These are phyloP conservation scores for Myotis planiceps DNA, from an alignment of 2,797 vertebrate species.

Conservation along the genomic window DNA sequence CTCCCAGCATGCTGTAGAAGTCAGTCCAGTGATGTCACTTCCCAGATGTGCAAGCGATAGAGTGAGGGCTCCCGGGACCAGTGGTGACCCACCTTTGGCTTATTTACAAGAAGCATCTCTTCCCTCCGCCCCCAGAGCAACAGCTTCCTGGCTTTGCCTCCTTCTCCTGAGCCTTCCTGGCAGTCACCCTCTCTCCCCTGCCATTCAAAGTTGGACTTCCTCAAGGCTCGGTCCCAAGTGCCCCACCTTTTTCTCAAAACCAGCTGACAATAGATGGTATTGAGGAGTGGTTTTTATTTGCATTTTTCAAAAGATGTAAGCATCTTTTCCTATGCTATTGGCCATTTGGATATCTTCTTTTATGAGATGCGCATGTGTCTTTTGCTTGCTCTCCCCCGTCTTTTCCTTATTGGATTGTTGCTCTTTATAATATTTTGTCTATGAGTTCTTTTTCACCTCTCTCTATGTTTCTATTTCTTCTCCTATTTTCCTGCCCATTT, in stretches of 20 bases:
- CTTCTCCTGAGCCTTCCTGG: not conserved
- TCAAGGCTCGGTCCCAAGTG: not conserved
- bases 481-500: not conserved
- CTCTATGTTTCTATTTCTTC: not conserved
- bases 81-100: not conserved
- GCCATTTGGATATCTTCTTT: not conserved
- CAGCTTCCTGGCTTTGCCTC: not conserved
- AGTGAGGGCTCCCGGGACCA: not conserved
- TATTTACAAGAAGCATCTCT: not conserved
- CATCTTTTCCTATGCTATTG: not conserved
- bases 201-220: not conserved
- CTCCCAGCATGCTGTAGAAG: not conserved
- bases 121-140: not conserved
- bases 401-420: not conserved
- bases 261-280: not conserved
- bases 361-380: not conserved
- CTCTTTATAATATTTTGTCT: not conserved
- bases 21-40: not conserved
- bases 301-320: not conserved
- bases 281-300: not conserved
- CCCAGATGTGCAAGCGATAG: not conserved
- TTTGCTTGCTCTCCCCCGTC: not conserved
- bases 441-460: not conserved
- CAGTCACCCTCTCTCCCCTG: not conserved
- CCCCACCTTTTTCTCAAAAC: not conserved